Percentiles rank a stretch among this genome's conserved stretches.
Evolutionary conservation across 2,888 invertebrate genomes (phyloP).

Genomic region (Operophtera brumata): DNA sequence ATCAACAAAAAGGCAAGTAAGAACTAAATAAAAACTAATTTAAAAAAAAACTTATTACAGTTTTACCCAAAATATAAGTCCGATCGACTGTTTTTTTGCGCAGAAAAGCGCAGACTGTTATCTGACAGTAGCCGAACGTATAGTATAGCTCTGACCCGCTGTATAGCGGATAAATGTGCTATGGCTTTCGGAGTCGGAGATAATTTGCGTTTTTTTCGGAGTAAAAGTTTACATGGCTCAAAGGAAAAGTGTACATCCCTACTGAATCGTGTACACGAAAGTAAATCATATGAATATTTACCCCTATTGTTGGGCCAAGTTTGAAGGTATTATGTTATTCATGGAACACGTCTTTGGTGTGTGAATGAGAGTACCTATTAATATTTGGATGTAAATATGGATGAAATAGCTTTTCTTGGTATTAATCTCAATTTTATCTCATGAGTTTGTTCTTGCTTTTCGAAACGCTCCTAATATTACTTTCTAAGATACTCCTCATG

Average conservation of each 20-base stretch:
- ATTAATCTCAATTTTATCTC: background rate
- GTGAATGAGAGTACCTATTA: conserved; percentile 1
- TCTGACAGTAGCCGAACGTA: too few relatives aligned
- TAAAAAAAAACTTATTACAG: too few relatives aligned
- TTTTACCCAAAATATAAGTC: too few relatives aligned
- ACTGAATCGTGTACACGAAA: conserved; percentile 3
- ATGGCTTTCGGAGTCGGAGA: background rate
- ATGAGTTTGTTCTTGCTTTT: background rate
- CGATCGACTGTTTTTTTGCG: too few relatives aligned
- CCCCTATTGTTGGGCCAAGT: conserved; percentile 21
- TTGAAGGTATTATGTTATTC: conserved; percentile 37
- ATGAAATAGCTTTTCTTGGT: background rate
- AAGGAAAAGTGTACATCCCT: background rate
- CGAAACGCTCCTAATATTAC: too few relatives aligned
- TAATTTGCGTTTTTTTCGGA: background rate
- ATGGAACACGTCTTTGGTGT: conserved; percentile 33
- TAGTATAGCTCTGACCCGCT: too few relatives aligned
- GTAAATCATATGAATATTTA: conserved; percentile 30
- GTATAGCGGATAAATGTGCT: background rate
- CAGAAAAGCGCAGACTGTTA: too few relatives aligned
- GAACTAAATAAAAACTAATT: too few relatives aligned
- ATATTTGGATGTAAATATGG: background rate
- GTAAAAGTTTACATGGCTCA: background rate
- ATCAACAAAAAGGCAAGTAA: too few relatives aligned
- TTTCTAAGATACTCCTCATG: too few relatives aligned